A percentile compares a stretch with the other conserved stretches of the same genome.
Evolutionary conservation across 2,888 invertebrate genomes (phyloP).

Genomic region (Saturnia pavonia): DNA sequence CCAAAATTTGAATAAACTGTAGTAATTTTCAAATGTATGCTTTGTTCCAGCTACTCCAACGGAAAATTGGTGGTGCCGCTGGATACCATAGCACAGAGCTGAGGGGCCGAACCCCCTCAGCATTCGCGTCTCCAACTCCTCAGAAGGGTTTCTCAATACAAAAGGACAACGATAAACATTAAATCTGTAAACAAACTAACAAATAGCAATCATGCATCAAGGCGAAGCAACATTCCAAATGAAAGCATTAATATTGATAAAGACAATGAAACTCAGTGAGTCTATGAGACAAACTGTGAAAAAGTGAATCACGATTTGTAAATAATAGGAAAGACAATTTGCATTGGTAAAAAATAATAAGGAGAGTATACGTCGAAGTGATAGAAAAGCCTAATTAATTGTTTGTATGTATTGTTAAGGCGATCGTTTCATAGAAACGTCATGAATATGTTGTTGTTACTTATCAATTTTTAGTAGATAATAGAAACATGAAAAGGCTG

Average conservation of each 20-base stretch:
- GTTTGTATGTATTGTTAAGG: conserved; percentile 73
- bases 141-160: conserved; percentile 64
- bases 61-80: conserved; percentile 82
- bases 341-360: conserved; percentile 42
- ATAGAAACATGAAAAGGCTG: conserved; percentile 79
- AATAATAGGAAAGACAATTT: conserved; percentile 40
- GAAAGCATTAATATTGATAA: conserved; percentile 27
- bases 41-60: conserved; percentile 80
- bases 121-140: conserved; percentile 70
- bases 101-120: conserved; percentile 68
- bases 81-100: conserved; percentile 81
- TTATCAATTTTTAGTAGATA: conserved; percentile 75
- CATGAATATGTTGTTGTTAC: conserved; percentile 71
- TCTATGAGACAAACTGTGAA: conserved; percentile 66
- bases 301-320: conserved; percentile 52
- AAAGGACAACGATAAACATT: conserved; percentile 48
- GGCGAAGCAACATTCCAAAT: conserved; percentile 50
- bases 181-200: conserved; percentile 28
- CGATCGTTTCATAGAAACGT: conserved; percentile 79
- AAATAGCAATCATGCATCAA: conserved; percentile 27
- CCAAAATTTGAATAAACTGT: not conserved
- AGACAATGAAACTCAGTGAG: conserved; percentile 48
- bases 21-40: conserved; percentile 30
- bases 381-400: conserved; percentile 77
- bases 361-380: conserved; percentile 79